Evolutionary conservation across 2,888 invertebrate species (phyloP).

Genomic region (Drosophila buzzatii): DNA sequence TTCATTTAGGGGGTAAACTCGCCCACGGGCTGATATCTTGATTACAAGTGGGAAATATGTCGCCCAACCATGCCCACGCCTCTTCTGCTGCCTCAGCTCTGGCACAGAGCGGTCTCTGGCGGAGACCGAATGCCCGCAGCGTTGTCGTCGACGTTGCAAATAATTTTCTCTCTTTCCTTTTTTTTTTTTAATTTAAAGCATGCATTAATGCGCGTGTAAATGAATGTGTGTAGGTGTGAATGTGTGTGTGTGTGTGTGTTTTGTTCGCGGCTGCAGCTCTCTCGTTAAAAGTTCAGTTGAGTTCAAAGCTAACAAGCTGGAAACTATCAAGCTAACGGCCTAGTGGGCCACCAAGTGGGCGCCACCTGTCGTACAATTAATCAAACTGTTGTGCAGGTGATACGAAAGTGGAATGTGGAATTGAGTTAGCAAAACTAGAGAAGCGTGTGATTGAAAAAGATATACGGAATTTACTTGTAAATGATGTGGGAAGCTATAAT

Average conservation of each 20-base stretch:
- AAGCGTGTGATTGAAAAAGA: constrained; percentile 11
- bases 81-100: not conserved
- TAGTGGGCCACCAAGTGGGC: constrained; percentile 47
- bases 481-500: not conserved
- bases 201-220: constrained; percentile 53
- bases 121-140: constrained; percentile 63
- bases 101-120: constrained; percentile 18
- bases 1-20: constrained; percentile 51
- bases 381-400: constrained; percentile 40
- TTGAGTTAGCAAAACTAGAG: constrained; percentile 25
- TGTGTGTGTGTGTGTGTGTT: constrained; percentile 15
- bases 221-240: constrained; percentile 10
- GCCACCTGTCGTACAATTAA: constrained; percentile 73
- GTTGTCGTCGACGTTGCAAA: constrained; percentile 48
- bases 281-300: constrained; percentile 73
- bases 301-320: constrained; percentile 78
- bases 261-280: constrained; percentile 42
- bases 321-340: constrained; percentile 66
- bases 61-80: constrained; percentile 15
- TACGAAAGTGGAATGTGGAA: constrained; percentile 11
- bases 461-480: not conserved
- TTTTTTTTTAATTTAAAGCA: constrained; percentile 66
- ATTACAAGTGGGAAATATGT: constrained; percentile 73
- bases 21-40: constrained; percentile 71
- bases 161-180: constrained; percentile 22